A percentile compares a stretch with the other conserved stretches of the same genome.
These are phyloP conservation scores for Tursiops truncatus DNA, from an alignment of 2,113 vertebrate genomes.

Conservation along the genomic window DNA sequence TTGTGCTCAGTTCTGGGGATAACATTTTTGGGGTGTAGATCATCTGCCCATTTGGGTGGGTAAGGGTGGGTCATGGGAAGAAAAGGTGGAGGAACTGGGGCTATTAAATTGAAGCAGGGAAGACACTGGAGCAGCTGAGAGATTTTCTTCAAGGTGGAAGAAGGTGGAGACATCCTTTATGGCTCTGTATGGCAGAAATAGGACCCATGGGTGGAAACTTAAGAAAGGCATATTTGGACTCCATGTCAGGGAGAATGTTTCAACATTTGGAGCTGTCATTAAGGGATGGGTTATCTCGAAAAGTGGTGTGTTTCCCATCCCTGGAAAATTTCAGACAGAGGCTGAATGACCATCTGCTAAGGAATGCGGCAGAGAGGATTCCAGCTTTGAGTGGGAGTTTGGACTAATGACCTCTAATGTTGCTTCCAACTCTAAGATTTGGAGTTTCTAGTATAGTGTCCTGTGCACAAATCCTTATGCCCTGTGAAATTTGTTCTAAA, in stretches of 20 bases:
- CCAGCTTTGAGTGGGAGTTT: slow-evolving; percentile 9
- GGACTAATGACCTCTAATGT: slow-evolving; percentile 17
- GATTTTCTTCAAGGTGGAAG: neutral
- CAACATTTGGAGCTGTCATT: neutral
- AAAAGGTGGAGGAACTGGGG: neutral
- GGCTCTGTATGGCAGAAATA: neutral
- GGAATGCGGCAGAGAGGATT: neutral
- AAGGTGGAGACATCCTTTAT: neutral
- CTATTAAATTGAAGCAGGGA: neutral
- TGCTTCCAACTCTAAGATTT: slow-evolving; percentile 43
- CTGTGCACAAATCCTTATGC: neutral
- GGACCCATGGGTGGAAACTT: neutral
- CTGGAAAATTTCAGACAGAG: slow-evolving; percentile 46
- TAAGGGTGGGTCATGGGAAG: neutral
- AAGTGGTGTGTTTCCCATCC: neutral
- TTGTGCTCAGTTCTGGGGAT: neutral
- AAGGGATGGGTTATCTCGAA: neutral
- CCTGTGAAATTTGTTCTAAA: slow-evolving; percentile 42
- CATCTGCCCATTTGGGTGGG: neutral
- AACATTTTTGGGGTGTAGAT: neutral
- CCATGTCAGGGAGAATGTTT: neutral
- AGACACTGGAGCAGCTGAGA: neutral
- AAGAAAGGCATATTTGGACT: neutral
- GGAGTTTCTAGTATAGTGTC: neutral
- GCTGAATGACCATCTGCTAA: slow-evolving; percentile 34